Evolutionary conservation across 2,888 invertebrate genomes (phyloP), one percentile per base, ranked within the genome.

Genomic region (Ophraella communa): DNA sequence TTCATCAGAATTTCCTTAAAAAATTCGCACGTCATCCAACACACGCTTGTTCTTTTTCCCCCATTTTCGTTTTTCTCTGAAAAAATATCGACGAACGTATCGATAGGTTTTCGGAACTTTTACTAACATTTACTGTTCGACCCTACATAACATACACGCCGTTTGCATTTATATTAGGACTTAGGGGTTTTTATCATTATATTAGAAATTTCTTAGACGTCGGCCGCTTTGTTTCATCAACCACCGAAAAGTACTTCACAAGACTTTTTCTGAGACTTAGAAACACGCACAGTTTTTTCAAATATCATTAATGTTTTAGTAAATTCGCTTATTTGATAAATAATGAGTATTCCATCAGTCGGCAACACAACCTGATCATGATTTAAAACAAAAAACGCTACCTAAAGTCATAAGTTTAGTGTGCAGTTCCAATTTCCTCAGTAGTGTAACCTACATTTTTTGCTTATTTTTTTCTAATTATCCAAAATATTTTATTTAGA

Each of bases 1-100:
- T 74, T 77, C 75, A 78, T 78, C 71, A 71, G 74, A 79, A 79
- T 66, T n/a, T n/a, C n/a, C n/a, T n/a, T n/a, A n/a, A n/a, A n/a
- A 69, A 60, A 62, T 49, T 54, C 63, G 55, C 65, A 61, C 63
- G 61, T 61, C 56, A 65, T 66, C 57, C 66, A 67, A 62, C 62
- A 65, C 63, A 54, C 52, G 68, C 66, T 61, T 63, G 57, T 53
- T 64, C 62, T 65, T 60, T 57, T 59, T 53, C 5, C 60, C 47
- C 17, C 27, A 53, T 33, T 10, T 10, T 62, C 18, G 53, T 24
- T 45, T 65, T 58, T 4, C 27, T 53, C 17, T 59, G 21, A 49
- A 35, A 35, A 27, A 44, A 52, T 24, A 24, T 27, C n/a, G 17
- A 27, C 8, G 11, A 21, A 20, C 2, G 5, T 45, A 21, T 45